These are phyloP conservation scores for Phoxinus phoxinus DNA, from an alignment of 2,113 vertebrate species.

Conservation along the genomic window DNA sequence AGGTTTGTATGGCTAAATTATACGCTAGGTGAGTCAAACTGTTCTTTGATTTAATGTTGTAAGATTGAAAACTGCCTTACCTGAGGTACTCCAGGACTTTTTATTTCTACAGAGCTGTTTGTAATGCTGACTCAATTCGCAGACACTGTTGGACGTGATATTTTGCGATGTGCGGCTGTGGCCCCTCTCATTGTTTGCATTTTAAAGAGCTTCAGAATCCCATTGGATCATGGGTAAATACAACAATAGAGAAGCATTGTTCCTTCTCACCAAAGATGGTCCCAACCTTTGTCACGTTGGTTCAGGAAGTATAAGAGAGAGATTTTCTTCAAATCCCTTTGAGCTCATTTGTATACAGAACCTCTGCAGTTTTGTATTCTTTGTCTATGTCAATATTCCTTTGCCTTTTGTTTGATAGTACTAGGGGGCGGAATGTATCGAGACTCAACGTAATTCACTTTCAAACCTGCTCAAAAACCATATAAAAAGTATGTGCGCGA, in stretches of 20 bases:
- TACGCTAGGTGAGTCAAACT: neutral
- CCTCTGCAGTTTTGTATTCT: neutral
- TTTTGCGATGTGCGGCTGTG: neutral
- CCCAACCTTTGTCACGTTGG: constrained; percentile 16
- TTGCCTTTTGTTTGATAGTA: neutral
- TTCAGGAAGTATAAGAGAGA: neutral
- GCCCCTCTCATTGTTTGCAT: constrained; percentile 4
- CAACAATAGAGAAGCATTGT: constrained; percentile 14
- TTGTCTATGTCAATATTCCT: neutral
- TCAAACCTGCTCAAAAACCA: neutral
- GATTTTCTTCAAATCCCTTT: constrained; percentile 1
- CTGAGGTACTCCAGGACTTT: neutral
- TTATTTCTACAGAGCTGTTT: constrained; percentile 19
- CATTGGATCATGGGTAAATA: constrained; percentile 26
- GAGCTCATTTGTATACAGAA: neutral
- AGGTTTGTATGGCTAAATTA: neutral
- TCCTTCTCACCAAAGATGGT: constrained; percentile 4
- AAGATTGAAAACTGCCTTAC: neutral
- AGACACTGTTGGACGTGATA: constrained; percentile 14
- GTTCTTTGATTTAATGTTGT: neutral
- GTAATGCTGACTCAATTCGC: constrained; percentile 33
- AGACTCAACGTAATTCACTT: neutral
- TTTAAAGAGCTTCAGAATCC: neutral
- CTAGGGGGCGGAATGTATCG: neutral
- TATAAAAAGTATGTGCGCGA: neutral